A percentile compares a stretch with the other conserved stretches of the same genome.
Conservation (phyloP, 2,113 vertebrate species). For the Pelmatolapia mariae region DNA sequence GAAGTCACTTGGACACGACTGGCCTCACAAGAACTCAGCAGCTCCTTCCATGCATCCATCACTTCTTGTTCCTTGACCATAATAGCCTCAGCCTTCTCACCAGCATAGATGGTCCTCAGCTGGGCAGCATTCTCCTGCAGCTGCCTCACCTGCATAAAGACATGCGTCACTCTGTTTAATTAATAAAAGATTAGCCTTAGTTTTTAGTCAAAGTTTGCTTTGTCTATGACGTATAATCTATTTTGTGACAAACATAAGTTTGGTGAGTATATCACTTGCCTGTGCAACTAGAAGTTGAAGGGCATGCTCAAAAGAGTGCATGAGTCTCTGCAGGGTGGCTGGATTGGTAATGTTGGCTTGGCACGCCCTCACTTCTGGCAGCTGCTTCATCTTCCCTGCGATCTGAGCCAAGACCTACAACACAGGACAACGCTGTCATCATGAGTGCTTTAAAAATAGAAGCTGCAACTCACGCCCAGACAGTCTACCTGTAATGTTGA, state of each 20-base stretch:
- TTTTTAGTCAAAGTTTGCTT: not conserved
- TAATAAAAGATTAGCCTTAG: not conserved
- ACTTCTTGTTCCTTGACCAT: conserved; percentile 82
- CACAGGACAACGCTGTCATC: conserved; percentile 32
- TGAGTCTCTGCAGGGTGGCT: conserved; percentile 73
- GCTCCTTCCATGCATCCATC: conserved; percentile 83
- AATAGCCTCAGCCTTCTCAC: conserved; percentile 89
- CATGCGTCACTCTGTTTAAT: not conserved
- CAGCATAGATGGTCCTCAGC: conserved; percentile 87
- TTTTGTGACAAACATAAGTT: not conserved
- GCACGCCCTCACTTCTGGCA: conserved; percentile 76
- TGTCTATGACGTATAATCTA: rapidly evolving
- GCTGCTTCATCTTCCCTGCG: conserved; percentile 73
- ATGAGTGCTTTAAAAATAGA: conserved; percentile 48
- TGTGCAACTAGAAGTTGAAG: conserved; percentile 74
- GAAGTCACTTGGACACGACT: conserved; percentile 85
- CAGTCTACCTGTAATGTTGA: not conserved
- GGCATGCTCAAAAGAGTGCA: conserved; percentile 75
- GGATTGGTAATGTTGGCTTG: conserved; percentile 76
- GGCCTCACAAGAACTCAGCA: conserved; percentile 79
- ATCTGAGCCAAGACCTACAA: conserved; percentile 74
- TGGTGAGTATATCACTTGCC: conserved; percentile 35
- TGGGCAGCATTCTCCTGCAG: conserved; percentile 86
- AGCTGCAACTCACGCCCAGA: conserved; percentile 1
- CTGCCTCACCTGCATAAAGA: conserved; percentile 77